Evolutionary conservation across 2,797 vertebrate species (phyloP).

Genomic region (Spheniscus humboldti): DNA sequence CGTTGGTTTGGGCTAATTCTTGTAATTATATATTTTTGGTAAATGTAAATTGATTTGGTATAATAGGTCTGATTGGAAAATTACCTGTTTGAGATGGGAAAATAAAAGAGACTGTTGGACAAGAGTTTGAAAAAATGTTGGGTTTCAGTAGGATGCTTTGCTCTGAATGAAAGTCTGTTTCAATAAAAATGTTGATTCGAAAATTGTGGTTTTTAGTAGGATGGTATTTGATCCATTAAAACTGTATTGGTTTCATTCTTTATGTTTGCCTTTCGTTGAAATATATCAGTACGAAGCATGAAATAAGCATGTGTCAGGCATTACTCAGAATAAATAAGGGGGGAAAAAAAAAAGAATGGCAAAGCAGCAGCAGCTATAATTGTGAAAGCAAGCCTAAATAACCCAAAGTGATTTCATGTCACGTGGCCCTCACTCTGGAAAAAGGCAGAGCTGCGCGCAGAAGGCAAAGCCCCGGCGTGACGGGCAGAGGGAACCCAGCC

Average conservation of each 20-base stretch:
- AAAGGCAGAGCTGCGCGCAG: neutral
- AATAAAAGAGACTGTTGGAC: conserved; percentile 49
- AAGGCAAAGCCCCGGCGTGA: neutral
- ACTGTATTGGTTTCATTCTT: conserved; percentile 43
- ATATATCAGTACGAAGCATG: conserved; percentile 27
- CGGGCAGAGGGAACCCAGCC: neutral
- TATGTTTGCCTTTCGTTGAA: conserved; percentile 46
- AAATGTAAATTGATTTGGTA: conserved; percentile 28
- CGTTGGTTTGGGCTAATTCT: conserved; percentile 62
- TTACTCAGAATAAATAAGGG: neutral
- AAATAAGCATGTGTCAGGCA: conserved; percentile 56
- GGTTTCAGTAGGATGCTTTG: conserved; percentile 34
- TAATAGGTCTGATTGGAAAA: conserved; percentile 70
- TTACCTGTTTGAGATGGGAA: conserved; percentile 56
- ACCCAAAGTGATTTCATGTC: neutral
- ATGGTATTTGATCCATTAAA: conserved; percentile 54
- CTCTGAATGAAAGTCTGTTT: conserved; percentile 47
- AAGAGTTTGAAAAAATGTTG: neutral
- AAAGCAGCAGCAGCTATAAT: neutral
- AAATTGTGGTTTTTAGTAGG: conserved; percentile 60
- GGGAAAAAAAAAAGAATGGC: neutral
- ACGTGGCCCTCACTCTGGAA: neutral
- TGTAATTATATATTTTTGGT: conserved; percentile 68
- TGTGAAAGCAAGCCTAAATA: neutral
- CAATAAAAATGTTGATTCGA: conserved; percentile 55